These are phyloP conservation scores for Eufriesea mexicana DNA, from an alignment of 1,140 invertebrate genomes.

Conservation along the genomic window DNA sequence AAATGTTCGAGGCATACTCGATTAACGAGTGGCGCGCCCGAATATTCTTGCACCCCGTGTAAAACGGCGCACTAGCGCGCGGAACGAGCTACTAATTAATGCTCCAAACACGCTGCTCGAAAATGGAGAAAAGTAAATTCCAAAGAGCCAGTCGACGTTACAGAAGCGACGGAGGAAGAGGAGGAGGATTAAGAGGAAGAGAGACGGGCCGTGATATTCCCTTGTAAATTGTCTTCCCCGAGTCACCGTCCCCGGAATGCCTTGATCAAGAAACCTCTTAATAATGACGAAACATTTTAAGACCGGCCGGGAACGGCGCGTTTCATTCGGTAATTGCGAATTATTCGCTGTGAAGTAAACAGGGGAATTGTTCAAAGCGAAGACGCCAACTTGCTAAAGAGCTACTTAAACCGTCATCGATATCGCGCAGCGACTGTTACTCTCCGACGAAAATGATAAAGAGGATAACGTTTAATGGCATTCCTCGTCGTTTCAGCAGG, in stretches of 20 bases:
- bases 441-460: not conserved
- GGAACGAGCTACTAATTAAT: slow-evolving; percentile 12
- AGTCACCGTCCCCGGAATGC: not conserved
- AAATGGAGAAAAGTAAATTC: slow-evolving; percentile 18
- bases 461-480: not conserved
- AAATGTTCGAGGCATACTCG: not conserved
- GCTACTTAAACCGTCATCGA: not conserved
- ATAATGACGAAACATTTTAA: slow-evolving; percentile 4
- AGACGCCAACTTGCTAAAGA: not conserved
- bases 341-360: not conserved
- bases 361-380: not conserved
- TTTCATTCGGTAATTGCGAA: slow-evolving; percentile 1
- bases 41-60: too few relatives aligned
- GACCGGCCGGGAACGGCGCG: not conserved
- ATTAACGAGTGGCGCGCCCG: not conserved
- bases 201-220: not conserved
- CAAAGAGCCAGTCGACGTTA: too few relatives aligned
- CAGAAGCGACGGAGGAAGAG: not conserved
- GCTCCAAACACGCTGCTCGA: not conserved
- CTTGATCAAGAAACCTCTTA: slow-evolving; percentile 25
- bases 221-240: not conserved
- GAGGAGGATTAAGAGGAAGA: not conserved
- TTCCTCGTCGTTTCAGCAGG: not conserved
- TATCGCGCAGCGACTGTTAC: not conserved
- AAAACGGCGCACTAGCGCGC: not conserved